Evolutionary conservation across 2,888 invertebrate genomes (phyloP).

Genomic region (Chesias legatella): DNA sequence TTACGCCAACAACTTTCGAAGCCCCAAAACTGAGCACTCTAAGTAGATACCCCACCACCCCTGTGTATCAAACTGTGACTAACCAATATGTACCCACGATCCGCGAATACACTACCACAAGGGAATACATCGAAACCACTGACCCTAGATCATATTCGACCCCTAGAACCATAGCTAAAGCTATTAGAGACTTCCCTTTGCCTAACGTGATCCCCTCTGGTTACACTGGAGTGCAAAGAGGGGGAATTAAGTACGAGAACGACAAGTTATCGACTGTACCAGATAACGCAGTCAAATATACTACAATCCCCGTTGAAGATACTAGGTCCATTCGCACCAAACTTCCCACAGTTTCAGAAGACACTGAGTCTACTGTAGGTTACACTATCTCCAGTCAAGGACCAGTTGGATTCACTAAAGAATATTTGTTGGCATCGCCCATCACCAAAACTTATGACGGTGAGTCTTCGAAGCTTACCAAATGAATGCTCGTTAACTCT

Average conservation of each 20-base stretch:
- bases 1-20: slow-evolving; percentile 20
- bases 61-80: slow-evolving; percentile 23
- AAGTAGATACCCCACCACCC: slow-evolving; percentile 25
- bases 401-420: slow-evolving; percentile 61
- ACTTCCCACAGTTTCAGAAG: slow-evolving; percentile 50
- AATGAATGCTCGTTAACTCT: slow-evolving; percentile 11
- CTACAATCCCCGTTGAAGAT: slow-evolving; percentile 18
- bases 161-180: slow-evolving; percentile 20
- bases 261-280: slow-evolving; percentile 18
- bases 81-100: slow-evolving; percentile 25
- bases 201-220: slow-evolving; percentile 29
- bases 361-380: slow-evolving; percentile 50
- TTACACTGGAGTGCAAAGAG: slow-evolving; percentile 30
- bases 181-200: slow-evolving; percentile 25
- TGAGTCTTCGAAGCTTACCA: slow-evolving; percentile 37
- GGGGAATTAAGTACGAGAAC: slow-evolving; percentile 22
- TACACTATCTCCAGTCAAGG: slow-evolving; percentile 54
- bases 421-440: slow-evolving; percentile 70
- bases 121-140: slow-evolving; percentile 17
- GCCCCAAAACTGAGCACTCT: slow-evolving; percentile 21
- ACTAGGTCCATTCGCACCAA: slow-evolving; percentile 35
- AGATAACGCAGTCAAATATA: slow-evolving; percentile 12
- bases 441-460: slow-evolving; percentile 71
- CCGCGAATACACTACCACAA: slow-evolving; percentile 16
- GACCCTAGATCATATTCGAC: slow-evolving; percentile 23